Percentiles rank a stretch among this genome's conserved stretches.
phyloP scores from a whole-genome alignment of 2,797 vertebrate species.

The Capromys pilorides region DNA sequence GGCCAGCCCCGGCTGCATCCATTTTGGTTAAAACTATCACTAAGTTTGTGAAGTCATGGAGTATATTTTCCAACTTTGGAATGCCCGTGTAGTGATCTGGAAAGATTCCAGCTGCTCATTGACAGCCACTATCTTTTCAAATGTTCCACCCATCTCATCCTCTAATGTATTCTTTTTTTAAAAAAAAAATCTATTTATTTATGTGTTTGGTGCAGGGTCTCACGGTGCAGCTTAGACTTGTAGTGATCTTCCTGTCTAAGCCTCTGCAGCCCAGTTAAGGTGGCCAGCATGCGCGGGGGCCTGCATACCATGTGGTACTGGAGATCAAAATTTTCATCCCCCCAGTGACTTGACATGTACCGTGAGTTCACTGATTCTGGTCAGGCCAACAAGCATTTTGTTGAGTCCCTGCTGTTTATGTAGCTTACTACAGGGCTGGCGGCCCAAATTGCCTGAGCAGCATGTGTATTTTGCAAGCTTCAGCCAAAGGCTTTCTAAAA shows the following conservation, averaged over 20 bases:
- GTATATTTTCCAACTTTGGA: neutral
- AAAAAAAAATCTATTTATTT: neutral
- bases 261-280: too few species aligned
- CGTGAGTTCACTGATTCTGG: neutral
- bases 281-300: too few species aligned
- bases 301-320: too few species aligned
- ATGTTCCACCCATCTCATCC: neutral
- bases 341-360: neutral
- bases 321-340: neutral
- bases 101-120: neutral
- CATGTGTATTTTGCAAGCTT: neutral
- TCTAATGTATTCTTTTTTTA: neutral
- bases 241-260: too few species aligned
- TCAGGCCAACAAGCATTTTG: neutral
- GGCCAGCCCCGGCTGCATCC: neutral
- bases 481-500: conserved; percentile 45
- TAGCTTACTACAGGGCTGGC: neutral
- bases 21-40: neutral
- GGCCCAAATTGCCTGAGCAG: neutral
- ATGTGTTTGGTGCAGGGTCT: too few species aligned
- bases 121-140: neutral
- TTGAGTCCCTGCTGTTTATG: neutral
- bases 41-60: conserved; percentile 14
- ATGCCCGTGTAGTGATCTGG: neutral
- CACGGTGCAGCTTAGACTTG: too few species aligned